Percentiles rank a stretch among this genome's conserved stretches.
These are phyloP conservation scores for Acleris sparsana DNA, from an alignment of 2,888 invertebrate genomes.

Conservation along the genomic window DNA sequence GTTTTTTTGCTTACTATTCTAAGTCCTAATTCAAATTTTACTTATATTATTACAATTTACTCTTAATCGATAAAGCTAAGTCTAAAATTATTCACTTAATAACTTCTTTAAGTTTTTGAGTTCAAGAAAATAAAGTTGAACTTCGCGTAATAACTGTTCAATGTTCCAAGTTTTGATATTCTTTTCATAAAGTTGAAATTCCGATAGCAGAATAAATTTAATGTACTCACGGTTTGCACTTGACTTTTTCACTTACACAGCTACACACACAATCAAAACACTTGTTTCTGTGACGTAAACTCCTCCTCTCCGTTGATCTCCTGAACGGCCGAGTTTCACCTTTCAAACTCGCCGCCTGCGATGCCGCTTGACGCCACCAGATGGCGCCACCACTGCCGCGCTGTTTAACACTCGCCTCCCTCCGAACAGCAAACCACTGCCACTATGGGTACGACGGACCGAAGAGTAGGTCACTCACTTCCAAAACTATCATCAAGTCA, in stretches of 20 bases:
- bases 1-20: slow-evolving; percentile 24
- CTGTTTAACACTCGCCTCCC: background rate
- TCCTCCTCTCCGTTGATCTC: background rate
- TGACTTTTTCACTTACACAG: background rate
- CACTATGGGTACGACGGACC: background rate
- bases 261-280: background rate
- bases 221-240: slow-evolving; percentile 5
- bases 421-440: slow-evolving; percentile 5
- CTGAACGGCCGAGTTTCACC: background rate
- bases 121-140: no score
- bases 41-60: background rate
- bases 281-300: background rate
- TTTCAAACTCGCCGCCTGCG: background rate
- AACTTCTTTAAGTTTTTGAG: background rate
- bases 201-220: background rate
- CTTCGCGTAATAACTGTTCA: no score
- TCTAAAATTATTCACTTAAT: background rate
- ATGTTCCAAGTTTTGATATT: background rate
- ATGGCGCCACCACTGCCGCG: background rate
- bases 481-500: no score
- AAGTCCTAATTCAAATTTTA: slow-evolving; percentile 3
- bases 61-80: background rate
- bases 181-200: background rate
- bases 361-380: background rate
- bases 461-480: no score